phyloP scores from a whole-genome alignment of 2,113 vertebrate species.

The Rhipidura dahli region DNA sequence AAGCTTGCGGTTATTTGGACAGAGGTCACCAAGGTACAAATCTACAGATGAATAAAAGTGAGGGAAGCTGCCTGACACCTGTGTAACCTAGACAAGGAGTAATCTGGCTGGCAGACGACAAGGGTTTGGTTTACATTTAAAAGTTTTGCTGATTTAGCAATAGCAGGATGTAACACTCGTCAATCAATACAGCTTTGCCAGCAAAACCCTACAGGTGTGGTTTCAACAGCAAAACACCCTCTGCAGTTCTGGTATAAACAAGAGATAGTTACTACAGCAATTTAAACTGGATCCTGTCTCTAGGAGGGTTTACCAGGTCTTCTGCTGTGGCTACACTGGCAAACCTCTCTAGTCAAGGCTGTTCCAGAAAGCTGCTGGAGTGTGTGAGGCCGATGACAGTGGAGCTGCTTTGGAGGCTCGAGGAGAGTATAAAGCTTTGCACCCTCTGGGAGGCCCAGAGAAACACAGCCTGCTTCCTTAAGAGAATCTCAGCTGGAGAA shows the following conservation, averaged over 20 bases:
- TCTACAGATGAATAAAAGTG: not conserved
- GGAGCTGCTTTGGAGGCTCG: not conserved
- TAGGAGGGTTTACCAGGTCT: not conserved
- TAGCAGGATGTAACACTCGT: not conserved
- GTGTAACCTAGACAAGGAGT: not conserved
- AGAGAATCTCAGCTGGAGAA: slow-evolving; percentile 2
- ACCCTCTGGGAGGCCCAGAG: not conserved
- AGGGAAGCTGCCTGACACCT: not conserved
- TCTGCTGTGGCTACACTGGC: not conserved
- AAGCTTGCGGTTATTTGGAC: not conserved
- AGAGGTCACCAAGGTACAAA: slow-evolving; percentile 8
- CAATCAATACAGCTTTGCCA: not conserved
- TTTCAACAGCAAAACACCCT: not conserved
- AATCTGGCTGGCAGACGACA: rapidly evolving
- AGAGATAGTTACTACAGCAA: not conserved
- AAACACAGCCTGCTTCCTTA: slow-evolving; percentile 10
- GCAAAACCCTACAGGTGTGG: not conserved
- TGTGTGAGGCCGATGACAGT: not conserved
- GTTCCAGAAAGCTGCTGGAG: not conserved
- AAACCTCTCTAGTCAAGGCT: not conserved
- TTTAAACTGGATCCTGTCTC: not conserved
- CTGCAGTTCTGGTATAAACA: not conserved
- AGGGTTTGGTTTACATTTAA: not conserved
- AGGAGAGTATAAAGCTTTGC: not conserved
- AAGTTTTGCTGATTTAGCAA: not conserved